Percentiles rank a stretch among this genome's conserved stretches.
phyloP scores from a whole-genome alignment of 1,140 invertebrate genomes.

The Drosophila yakuba region DNA sequence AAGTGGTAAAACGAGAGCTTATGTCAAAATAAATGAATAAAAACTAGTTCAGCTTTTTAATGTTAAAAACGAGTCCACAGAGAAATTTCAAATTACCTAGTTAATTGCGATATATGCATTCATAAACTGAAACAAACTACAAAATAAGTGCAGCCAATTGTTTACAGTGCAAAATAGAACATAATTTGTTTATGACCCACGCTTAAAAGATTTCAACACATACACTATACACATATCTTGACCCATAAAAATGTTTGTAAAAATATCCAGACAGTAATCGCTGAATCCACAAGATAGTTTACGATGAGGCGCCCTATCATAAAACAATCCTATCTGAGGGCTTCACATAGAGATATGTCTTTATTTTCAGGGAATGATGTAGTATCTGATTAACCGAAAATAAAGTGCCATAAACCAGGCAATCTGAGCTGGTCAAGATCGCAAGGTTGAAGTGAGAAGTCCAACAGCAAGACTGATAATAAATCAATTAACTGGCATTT shows the following conservation, averaged over 20 bases:
- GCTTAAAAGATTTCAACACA: neutral
- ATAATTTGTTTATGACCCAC: neutral
- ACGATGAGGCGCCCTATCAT: slow-evolving; percentile 16
- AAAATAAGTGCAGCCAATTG: neutral
- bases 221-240: neutral
- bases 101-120: no score
- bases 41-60: slow-evolving; percentile 8
- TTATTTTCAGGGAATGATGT: neutral
- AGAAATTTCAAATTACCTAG: neutral
- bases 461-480: slow-evolving; percentile 13
- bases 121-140: no score
- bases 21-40: neutral
- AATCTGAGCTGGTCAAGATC: slow-evolving; percentile 3
- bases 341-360: neutral
- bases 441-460: slow-evolving; percentile 10
- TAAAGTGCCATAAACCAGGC: slow-evolving; percentile 6
- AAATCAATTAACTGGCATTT: slow-evolving; percentile 26
- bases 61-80: neutral
- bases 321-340: slow-evolving; percentile 8
- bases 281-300: slow-evolving; percentile 4
- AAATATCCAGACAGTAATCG: slow-evolving; percentile 8
- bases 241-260: neutral
- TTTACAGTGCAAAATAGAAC: neutral
- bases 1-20: neutral
- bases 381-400: neutral